Conservation (phyloP, 2,113 vertebrate genomes). For the Chamaea fasciata region DNA sequence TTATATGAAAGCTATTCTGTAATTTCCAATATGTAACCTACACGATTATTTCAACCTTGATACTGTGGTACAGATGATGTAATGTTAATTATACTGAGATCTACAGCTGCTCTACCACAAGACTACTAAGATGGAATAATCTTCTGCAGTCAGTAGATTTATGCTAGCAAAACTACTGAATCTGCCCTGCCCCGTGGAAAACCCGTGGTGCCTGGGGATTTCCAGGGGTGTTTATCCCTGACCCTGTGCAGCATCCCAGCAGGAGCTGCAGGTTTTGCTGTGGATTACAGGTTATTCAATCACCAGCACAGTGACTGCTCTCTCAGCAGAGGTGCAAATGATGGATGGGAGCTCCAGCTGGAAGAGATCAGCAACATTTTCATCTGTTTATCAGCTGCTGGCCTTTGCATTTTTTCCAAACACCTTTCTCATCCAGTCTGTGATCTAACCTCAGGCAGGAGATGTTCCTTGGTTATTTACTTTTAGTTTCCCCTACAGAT, state of each 20-base stretch:
- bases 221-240: background rate
- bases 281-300: background rate
- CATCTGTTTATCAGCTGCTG: background rate
- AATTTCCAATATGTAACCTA: constrained; percentile 40
- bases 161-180: background rate
- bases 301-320: background rate
- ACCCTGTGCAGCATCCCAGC: background rate
- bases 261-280: background rate
- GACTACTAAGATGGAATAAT: background rate
- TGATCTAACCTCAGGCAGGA: background rate
- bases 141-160: background rate
- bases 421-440: background rate
- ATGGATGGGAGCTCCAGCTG: background rate
- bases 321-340: background rate
- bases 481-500: background rate
- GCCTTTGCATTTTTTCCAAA: background rate
- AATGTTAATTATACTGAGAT: constrained; percentile 22
- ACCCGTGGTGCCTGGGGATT: background rate
- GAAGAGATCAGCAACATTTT: background rate
- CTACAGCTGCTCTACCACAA: background rate
- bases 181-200: background rate
- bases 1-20: constrained; percentile 9
- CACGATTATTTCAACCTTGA: constrained; percentile 18
- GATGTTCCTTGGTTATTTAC: background rate
- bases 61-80: constrained; percentile 24